Evolutionary conservation across 2,888 invertebrate genomes (phyloP).

Genomic region (Melieria omissa): DNA sequence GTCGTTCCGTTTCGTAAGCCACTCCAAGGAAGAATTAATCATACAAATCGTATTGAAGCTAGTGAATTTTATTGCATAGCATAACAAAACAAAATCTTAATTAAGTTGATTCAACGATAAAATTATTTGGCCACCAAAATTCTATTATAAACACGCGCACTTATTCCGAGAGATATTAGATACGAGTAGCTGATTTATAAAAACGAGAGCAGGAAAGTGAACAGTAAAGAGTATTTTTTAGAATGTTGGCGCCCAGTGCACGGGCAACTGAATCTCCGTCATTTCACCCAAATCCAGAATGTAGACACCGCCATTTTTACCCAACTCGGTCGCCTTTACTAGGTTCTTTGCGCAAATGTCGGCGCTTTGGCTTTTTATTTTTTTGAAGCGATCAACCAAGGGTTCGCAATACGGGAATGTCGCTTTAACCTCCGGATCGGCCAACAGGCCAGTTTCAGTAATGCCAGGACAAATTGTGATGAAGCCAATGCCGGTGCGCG

Average conservation of each 20-base stretch:
- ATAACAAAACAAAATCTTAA: too few species aligned
- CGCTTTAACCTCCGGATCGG: constrained; percentile 36
- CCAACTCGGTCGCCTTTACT: constrained; percentile 47
- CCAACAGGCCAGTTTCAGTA: constrained; percentile 44
- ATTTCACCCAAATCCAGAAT: constrained; percentile 50
- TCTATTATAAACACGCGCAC: too few species aligned
- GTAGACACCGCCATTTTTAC: constrained; percentile 53
- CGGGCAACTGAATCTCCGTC: constrained; percentile 46
- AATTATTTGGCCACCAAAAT: too few species aligned
- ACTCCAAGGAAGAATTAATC: too few species aligned
- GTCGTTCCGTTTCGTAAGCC: too few species aligned
- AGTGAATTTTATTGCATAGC: too few species aligned
- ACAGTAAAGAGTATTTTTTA: too few species aligned
- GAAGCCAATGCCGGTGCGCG: constrained; percentile 45
- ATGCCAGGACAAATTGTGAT: constrained; percentile 52
- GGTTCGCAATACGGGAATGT: constrained; percentile 43
- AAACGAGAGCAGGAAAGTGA: too few species aligned
- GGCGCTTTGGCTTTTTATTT: constrained; percentile 46
- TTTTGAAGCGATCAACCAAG: constrained; percentile 42
- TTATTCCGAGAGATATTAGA: too few species aligned
- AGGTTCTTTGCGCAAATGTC: constrained; percentile 50
- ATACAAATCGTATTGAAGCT: too few species aligned
- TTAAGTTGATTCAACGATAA: too few species aligned
- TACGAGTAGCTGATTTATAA: too few species aligned
- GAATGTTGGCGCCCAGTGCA: constrained; percentile 46